Evolutionary conservation across 2,888 invertebrate genomes (phyloP), one percentile per base, ranked within the genome.

Genomic region (Scaeva pyrastri): DNA sequence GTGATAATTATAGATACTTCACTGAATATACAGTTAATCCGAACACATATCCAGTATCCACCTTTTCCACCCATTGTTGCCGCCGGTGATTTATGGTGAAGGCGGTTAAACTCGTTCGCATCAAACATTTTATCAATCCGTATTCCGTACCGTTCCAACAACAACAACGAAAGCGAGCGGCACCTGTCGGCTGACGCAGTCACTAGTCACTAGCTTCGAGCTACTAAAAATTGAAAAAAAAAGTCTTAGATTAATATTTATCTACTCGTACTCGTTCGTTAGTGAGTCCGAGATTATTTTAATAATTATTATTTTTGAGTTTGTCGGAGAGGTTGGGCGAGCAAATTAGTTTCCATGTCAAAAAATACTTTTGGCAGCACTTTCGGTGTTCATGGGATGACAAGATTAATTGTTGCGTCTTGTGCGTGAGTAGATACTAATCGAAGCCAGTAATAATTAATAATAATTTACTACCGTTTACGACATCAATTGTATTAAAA

Each of bases 41-140:
- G 55, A 36, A 70, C 70, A 48, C 71, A 26, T 43, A 71, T 39
- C 14, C 19, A 55, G 43, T 26, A 43, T 55, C 60, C 55, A 45
- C 70, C 56, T 64, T n/a, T n/a, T 62, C 60, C 62, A 45, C 70
- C 64, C 70, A 70, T 70, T 80, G 68, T 80, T 55, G 68, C 62
- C 55, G 16, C 26, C 6, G 23, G 75, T 81, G 75, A 71, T 64
- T 71, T 72, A 76, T 64, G 70, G 36, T n/a, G 19, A 31, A 21
- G 39, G 64, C 48, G 31, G n/a, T 36, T 39, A 36, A 56, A 48
- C 70, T 55, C 21, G 48, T 66, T 52, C 36, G 19, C 41, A 43
- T 70, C 52, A 68, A 52, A 36, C 31, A 62, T n/a, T 43, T 19
- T 19, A 62, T 39, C 68, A 55, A 31, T 48, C 39, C 7, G n/a